Conservation (phyloP, 2,888 invertebrate genomes). For the Augiades crinisus region DNA sequence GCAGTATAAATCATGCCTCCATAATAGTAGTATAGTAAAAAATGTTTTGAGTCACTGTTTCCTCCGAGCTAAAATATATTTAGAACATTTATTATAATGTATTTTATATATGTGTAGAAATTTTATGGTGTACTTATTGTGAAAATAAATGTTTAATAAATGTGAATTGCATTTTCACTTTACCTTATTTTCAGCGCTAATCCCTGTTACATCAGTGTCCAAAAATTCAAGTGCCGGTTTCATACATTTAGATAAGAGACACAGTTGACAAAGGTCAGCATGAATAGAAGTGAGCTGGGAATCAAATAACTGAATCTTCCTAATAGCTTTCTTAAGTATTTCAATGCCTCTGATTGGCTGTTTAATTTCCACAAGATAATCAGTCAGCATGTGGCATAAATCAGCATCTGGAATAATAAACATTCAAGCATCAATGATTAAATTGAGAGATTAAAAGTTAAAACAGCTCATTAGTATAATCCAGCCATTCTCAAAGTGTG, state of each 20-base stretch:
- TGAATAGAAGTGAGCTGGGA: conserved; percentile 97
- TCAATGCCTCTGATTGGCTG: conserved; percentile 92
- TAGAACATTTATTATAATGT: background rate
- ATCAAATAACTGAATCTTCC: conserved; percentile 92
- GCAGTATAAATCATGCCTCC: conserved; percentile 98
- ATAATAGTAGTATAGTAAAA: conserved; percentile 97
- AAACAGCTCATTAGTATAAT: too few relatives aligned
- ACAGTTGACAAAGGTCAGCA: conserved; percentile 95
- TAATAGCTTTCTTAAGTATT: conserved; percentile 90
- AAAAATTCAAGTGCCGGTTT: conserved; percentile 94
- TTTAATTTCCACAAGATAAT: conserved; percentile 88
- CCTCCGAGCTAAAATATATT: conserved; percentile 81
- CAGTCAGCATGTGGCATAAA: conserved; percentile 91
- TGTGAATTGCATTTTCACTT: conserved; percentile 18
- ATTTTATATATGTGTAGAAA: background rate
- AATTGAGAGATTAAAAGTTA: too few relatives aligned
- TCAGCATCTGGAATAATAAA: conserved; percentile 87
- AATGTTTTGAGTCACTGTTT: conserved; percentile 93
- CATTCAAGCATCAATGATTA: background rate
- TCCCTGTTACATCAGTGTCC: conserved; percentile 94
- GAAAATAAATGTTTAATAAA: conserved; percentile 10
- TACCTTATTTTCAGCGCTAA: conserved; percentile 86
- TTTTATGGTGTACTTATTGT: conserved; percentile 9
- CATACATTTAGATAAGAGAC: conserved; percentile 94
- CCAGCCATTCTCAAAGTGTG: too few relatives aligned